These are phyloP conservation scores for Melipona bicolor DNA, from an alignment of 2,888 invertebrate genomes.

Conservation along the genomic window DNA sequence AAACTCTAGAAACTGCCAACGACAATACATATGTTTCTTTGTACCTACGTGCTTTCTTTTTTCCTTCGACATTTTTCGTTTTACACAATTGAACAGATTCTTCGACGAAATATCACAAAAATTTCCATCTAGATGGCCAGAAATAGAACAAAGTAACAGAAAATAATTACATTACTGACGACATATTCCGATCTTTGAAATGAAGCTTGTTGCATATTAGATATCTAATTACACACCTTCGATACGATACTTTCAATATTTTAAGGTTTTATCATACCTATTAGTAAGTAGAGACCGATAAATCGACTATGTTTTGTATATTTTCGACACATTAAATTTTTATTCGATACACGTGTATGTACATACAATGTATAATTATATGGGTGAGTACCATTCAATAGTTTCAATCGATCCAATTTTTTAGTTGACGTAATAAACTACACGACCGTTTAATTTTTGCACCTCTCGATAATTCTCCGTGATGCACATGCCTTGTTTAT, in stretches of 20 bases:
- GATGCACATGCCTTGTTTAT: slow-evolving; percentile 41
- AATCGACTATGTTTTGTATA: background rate
- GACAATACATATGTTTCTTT: no score
- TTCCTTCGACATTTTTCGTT: background rate
- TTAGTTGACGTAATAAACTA: slow-evolving; percentile 54
- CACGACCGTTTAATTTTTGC: slow-evolving; percentile 59
- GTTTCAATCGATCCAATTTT: no score
- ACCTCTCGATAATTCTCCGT: slow-evolving; percentile 61
- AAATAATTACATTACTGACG: background rate
- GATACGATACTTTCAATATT: no score
- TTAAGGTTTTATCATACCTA: no score
- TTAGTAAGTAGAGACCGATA: no score
- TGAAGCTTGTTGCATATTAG: slow-evolving; percentile 23
- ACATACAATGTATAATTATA: background rate
- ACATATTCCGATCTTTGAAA: slow-evolving; percentile 5
- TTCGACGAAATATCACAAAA: background rate
- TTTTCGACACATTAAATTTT: slow-evolving; percentile 7
- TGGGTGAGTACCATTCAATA: background rate
- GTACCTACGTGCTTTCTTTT: slow-evolving; percentile 13
- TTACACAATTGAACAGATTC: background rate
- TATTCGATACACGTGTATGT: background rate
- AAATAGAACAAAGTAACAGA: background rate
- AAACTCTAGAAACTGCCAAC: no score
- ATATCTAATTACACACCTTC: background rate
- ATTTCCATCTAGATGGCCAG: background rate